Evolutionary conservation across 2,113 vertebrate genomes (phyloP).

Genomic region (Indicator indicator): DNA sequence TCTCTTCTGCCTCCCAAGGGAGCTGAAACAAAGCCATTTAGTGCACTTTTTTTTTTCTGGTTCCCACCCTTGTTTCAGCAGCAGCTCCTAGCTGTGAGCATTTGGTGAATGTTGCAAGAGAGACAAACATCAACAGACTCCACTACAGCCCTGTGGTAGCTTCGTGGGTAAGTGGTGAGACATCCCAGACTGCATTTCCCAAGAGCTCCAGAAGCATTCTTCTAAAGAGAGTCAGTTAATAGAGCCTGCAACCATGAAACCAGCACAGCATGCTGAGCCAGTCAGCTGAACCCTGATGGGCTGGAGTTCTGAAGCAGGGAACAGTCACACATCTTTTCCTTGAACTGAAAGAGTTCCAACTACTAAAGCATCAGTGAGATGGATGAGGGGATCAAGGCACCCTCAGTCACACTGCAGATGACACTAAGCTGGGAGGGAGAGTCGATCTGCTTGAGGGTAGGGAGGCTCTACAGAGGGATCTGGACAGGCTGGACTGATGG

Average conservation of each 20-base stretch:
- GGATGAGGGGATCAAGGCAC: too few relatives aligned
- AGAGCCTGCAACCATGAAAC: background rate
- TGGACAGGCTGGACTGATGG: too few relatives aligned
- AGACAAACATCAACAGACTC: background rate
- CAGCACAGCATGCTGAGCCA: background rate
- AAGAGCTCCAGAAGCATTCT: background rate
- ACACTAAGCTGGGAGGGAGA: too few relatives aligned
- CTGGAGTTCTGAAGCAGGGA: background rate
- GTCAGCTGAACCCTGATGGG: background rate
- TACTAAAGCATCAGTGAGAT: background rate
- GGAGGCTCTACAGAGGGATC: too few relatives aligned
- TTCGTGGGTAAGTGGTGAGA: background rate
- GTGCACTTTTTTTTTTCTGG: background rate
- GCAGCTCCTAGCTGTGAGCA: background rate
- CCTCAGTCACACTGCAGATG: too few relatives aligned
- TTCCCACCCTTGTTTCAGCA: background rate
- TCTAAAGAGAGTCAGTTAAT: background rate
- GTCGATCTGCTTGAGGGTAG: too few relatives aligned
- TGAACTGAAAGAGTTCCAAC: background rate
- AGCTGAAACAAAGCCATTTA: background rate
- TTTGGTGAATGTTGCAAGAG: background rate
- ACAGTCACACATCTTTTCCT: background rate
- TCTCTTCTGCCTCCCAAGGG: background rate
- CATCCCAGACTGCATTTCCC: accelerated
- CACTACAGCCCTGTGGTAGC: background rate